A percentile compares a stretch with the other conserved stretches of the same genome.
Conservation (phyloP, 1,140 invertebrate genomes). For the Anoplophora glabripennis region DNA sequence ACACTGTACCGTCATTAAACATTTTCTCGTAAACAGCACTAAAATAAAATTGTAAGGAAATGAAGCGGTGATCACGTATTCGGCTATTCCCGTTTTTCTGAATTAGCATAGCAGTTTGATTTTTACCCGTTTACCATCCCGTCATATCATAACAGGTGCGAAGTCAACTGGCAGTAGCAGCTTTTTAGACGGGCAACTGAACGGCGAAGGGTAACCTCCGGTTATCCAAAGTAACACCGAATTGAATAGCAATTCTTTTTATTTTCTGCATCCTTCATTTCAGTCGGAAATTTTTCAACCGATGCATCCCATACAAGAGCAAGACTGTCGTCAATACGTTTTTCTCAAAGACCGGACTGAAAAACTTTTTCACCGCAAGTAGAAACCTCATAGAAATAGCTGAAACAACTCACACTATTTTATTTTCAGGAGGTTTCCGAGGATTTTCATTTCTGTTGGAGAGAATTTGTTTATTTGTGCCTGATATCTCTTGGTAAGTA, state of each 20-base stretch:
- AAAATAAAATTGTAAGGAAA: no score
- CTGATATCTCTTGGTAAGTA: conserved; percentile 61
- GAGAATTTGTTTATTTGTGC: conserved; percentile 60
- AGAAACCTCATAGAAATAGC: conserved; percentile 3
- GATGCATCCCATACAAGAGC: conserved; percentile 54
- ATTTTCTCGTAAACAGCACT: no score
- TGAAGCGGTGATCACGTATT: no score
- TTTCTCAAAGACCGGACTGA: conserved; percentile 53
- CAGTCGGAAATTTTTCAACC: conserved; percentile 54
- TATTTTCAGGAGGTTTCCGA: conserved; percentile 57
- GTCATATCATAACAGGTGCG: no score
- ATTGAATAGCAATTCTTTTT: not conserved
- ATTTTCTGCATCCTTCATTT: conserved; percentile 34
- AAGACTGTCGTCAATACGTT: conserved; percentile 49
- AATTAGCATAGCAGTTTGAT: no score
- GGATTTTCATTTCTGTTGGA: conserved; percentile 62
- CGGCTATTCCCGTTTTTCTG: no score
- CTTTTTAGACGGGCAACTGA: no score
- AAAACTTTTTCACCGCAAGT: conserved; percentile 56
- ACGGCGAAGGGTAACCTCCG: no score
- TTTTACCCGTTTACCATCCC: no score
- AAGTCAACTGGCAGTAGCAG: no score
- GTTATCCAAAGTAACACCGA: no score
- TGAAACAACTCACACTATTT: not conserved
- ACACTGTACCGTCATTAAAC: no score